phyloP scores from a whole-genome alignment of 2,888 invertebrate species.

The Conchocele bisecta region DNA sequence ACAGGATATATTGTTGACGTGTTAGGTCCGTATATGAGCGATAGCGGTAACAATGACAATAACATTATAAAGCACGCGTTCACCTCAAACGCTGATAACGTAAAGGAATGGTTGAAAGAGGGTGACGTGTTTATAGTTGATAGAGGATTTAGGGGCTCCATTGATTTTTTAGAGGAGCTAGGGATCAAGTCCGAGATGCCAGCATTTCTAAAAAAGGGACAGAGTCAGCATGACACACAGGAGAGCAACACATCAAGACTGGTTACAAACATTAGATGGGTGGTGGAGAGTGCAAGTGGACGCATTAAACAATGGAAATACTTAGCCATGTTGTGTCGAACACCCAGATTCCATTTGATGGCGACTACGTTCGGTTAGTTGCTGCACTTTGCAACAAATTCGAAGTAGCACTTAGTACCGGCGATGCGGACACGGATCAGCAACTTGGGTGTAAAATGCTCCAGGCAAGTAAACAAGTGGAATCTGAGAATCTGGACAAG shows the following conservation, averaged over 20 bases:
- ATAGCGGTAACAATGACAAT: constrained; percentile 3
- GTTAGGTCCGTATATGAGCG: constrained; percentile 1
- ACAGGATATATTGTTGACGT: constrained; percentile 1
- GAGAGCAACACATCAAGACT: constrained; percentile 21
- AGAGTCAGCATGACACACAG: constrained; percentile 23
- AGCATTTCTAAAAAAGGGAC: constrained; percentile 7
- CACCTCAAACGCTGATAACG: not conserved
- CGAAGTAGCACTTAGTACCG: too few relatives aligned
- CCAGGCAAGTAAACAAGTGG: too few relatives aligned
- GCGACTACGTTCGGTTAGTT: not conserved
- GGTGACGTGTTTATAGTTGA: constrained; percentile 19
- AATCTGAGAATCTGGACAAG: too few relatives aligned
- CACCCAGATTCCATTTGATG: not conserved
- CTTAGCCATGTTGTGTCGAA: not conserved
- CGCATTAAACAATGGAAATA: not conserved
- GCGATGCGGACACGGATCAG: too few relatives aligned
- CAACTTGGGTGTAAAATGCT: too few relatives aligned
- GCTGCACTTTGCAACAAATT: not conserved
- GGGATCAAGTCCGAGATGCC: constrained; percentile 19
- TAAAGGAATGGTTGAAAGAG: constrained; percentile 13
- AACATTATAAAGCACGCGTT: constrained; percentile 20
- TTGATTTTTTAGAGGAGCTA: constrained; percentile 7
- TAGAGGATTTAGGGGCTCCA: constrained; percentile 30
- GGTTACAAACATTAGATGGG: constrained; percentile 35
- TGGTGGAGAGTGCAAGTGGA: constrained; percentile 16